phyloP scores from a whole-genome alignment of 2,888 invertebrate species.

The Venusia cambrica region DNA sequence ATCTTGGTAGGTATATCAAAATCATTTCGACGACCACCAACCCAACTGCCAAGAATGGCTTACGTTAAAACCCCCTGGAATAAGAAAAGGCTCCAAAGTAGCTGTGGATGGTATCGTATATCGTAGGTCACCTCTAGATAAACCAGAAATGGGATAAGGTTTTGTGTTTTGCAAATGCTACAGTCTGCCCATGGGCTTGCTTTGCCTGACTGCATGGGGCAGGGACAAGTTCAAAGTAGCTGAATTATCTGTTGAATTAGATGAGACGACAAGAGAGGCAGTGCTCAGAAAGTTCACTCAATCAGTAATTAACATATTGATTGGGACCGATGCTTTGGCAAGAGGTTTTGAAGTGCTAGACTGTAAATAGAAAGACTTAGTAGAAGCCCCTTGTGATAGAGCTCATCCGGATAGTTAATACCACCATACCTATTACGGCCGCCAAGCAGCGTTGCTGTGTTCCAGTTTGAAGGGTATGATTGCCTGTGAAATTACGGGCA shows the following conservation, averaged over 20 bases:
- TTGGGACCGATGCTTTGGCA: conserved; percentile 96
- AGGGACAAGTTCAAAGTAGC: conserved; percentile 77
- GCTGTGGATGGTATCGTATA: too few species aligned
- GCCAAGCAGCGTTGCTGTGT: too few species aligned
- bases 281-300: conserved; percentile 85
- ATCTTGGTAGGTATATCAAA: too few species aligned
- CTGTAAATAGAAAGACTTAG: conserved; percentile 91
- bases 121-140: conserved; percentile 84
- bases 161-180: conserved; percentile 94
- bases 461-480: too few species aligned
- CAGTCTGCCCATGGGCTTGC: conserved; percentile 88
- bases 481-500: too few species aligned
- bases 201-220: conserved; percentile 82
- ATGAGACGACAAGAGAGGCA: conserved; percentile 81
- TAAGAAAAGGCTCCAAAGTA: too few species aligned
- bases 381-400: too few species aligned
- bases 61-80: too few species aligned
- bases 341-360: conserved; percentile 96
- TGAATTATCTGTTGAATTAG: conserved; percentile 85
- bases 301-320: conserved; percentile 87
- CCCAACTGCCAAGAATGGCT: too few species aligned
- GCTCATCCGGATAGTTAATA: too few species aligned
- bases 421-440: too few species aligned
- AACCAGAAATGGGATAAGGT: conserved; percentile 86
- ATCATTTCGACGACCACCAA: too few species aligned